Evolutionary conservation across 2,888 invertebrate genomes (phyloP).

Genomic region (Ochropleura plecta): DNA sequence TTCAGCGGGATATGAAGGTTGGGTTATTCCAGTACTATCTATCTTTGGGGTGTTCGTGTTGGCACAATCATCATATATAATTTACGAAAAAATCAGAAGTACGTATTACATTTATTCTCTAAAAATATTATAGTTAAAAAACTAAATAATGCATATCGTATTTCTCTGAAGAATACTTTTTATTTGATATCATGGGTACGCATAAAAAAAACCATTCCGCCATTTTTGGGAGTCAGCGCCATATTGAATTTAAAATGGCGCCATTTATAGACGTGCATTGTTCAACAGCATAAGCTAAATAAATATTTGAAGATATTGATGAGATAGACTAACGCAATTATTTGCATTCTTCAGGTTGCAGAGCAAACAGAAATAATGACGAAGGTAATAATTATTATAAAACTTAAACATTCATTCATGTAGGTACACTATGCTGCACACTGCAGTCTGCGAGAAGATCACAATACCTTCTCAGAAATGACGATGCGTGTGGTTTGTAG

Average conservation of each 20-base stretch:
- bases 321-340: not conserved
- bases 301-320: not conserved
- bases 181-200: too few relatives aligned
- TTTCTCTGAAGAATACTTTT: too few relatives aligned
- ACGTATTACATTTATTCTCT: not conserved
- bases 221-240: too few relatives aligned
- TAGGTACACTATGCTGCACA: not conserved
- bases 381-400: constrained; percentile 16
- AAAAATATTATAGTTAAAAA: not conserved
- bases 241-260: too few relatives aligned
- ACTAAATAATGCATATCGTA: too few relatives aligned
- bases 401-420: not conserved
- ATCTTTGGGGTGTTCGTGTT: constrained; percentile 10
- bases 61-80: not conserved
- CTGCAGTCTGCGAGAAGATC: not conserved
- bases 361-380: constrained; percentile 18
- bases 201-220: too few relatives aligned
- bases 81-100: constrained; percentile 19
- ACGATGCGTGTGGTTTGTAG: too few relatives aligned
- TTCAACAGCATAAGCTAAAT: not conserved
- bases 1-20: rapidly evolving
- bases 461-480: not conserved
- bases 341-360: not conserved
- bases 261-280: too few relatives aligned
- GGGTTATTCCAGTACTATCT: not conserved